Base-by-base conservation (phyloP, 1,140 invertebrate genomes). In the Drosophila sturtevanti region DNA sequence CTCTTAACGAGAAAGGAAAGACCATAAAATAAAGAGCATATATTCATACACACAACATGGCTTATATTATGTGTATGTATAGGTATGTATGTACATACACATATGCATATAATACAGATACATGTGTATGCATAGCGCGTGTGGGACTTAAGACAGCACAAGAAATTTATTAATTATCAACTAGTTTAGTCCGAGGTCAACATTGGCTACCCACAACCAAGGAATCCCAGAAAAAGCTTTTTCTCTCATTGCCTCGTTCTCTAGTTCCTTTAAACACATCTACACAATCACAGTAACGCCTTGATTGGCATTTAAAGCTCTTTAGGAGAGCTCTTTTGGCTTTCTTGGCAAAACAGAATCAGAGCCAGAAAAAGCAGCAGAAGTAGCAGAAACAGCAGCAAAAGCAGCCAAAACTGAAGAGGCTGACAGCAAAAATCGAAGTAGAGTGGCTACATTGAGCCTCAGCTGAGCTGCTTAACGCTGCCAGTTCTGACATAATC, bases 301-400 rank as follows among this genome's bases (percentile, higher is more conserved):
- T 73, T 85, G 82, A 87, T 86, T 86, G 82, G 79, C 82, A 86
- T 86, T 86, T 87, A 87, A 87, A 86, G 82, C 82, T 87, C 81
- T 87, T 86, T 72, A 75, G 81, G 69, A 81, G 68, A 77, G 81
- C 58, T 68, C 63, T 79, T 55, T 77, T 67, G 61, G 63, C 41
- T 48, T 18, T 48, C 41, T 48, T 48, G n/a, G 41, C 41, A 21
- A 11, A 48, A 21, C 41, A 21, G 62, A 59, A 72, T 63, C 65
- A 21, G 21, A 65, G 34, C 56, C 31, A 59, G 34, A 48, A 18
- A n/a, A n/a, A n/a, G n/a, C n/a, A n/a, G 16, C 16, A 21, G 41
- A 48, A 62, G 60, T 18, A 44, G 60, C 24, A 44, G 65, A 54
- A 62, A 9, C 24, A 60, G 41, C 9, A 34, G 31, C 5, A 9